Conservation (phyloP, 1,140 invertebrate species). For the Artemia franciscana region DNA sequence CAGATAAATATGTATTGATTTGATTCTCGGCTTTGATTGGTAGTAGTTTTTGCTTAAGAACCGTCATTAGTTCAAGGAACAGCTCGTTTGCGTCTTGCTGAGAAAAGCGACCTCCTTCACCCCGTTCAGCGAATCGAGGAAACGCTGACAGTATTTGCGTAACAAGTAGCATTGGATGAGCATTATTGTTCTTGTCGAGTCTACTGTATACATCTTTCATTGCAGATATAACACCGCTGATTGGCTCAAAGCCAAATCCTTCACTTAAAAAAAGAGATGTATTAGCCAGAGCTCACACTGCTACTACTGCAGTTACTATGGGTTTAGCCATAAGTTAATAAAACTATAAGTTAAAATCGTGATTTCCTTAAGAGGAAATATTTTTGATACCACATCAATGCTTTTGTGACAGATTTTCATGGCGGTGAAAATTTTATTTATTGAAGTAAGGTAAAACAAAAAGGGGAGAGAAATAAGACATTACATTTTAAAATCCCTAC, state of each 20-base stretch:
- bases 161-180: slow-evolving; percentile 23
- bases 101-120: neutral
- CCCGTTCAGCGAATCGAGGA: slow-evolving; percentile 65
- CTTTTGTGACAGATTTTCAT: too few species aligned
- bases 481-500: too few species aligned
- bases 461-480: too few species aligned
- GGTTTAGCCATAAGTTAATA: too few species aligned
- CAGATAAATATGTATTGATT: slow-evolving; percentile 23
- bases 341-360: too few species aligned
- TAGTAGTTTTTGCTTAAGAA: slow-evolving; percentile 67
- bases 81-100: slow-evolving; percentile 61
- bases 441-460: too few species aligned
- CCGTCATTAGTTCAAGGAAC: slow-evolving; percentile 81
- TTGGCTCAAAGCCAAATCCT: neutral
- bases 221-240: slow-evolving; percentile 40
- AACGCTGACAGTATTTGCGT: slow-evolving; percentile 28
- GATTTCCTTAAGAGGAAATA: too few species aligned
- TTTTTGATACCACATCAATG: too few species aligned
- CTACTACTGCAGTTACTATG: too few species aligned
- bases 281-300: too few species aligned
- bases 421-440: too few species aligned
- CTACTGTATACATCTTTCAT: slow-evolving; percentile 51
- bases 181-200: slow-evolving; percentile 47
- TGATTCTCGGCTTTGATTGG: slow-evolving; percentile 21
- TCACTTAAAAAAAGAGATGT: too few species aligned